Conservation (phyloP, 2,888 invertebrate genomes). For the Dexiosoma caninum region DNA sequence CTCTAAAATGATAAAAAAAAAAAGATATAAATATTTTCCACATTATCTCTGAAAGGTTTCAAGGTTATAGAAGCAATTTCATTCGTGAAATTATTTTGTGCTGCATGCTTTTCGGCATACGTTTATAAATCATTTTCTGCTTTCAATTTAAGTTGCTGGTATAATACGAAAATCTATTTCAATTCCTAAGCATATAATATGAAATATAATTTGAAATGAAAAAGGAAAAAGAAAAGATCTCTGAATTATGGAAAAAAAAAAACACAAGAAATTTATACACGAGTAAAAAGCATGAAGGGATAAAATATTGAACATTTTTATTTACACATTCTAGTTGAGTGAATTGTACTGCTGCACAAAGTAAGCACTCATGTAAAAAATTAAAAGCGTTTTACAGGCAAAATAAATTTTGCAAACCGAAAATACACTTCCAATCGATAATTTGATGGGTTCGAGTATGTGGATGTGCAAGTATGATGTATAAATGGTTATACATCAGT, state of each 20-base stretch:
- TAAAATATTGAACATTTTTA: conserved; percentile 43
- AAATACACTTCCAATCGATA: conserved; percentile 1
- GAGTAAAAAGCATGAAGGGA: neutral
- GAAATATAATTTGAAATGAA: conserved; percentile 1
- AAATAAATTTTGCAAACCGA: conserved; percentile 18
- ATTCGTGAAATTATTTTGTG: conserved; percentile 40
- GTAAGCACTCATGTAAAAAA: conserved; percentile 57
- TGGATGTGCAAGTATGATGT: too few species aligned
- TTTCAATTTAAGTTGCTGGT: conserved; percentile 21
- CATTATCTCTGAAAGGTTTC: conserved; percentile 36
- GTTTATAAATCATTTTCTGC: conserved; percentile 20
- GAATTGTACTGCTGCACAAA: conserved; percentile 39
- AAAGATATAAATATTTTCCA: neutral
- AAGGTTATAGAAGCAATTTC: conserved; percentile 49
- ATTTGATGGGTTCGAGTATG: neutral
- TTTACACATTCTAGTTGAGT: conserved; percentile 53
- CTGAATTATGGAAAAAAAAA: neutral
- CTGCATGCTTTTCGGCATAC: conserved; percentile 50
- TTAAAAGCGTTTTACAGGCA: conserved; percentile 49
- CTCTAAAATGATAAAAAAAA: neutral
- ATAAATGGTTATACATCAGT: conserved; percentile 29
- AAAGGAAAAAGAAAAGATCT: neutral
- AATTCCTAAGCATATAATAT: conserved; percentile 18
- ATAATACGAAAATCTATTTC: conserved; percentile 25
- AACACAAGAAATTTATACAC: neutral